phyloP scores from a whole-genome alignment of 2,797 vertebrate genomes.

The Pteropus rufus region DNA sequence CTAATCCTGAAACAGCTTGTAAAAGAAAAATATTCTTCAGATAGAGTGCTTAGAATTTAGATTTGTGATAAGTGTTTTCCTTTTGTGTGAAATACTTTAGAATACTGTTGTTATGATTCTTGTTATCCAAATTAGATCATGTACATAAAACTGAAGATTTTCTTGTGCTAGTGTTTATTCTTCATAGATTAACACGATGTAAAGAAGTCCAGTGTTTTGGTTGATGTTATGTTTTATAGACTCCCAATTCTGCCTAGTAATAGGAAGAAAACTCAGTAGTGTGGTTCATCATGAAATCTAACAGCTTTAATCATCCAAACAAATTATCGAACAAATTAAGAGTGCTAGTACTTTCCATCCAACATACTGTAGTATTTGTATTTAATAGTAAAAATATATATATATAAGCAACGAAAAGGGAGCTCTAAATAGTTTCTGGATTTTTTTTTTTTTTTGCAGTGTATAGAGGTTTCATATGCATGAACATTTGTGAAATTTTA shows the following conservation, averaged over 20 bases:
- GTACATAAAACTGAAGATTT: slow-evolving; percentile 62
- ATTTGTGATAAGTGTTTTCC: slow-evolving; percentile 52
- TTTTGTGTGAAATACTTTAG: slow-evolving; percentile 64
- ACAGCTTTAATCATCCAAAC: slow-evolving; percentile 18
- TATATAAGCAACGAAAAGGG: slow-evolving; percentile 42
- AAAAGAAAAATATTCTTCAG: slow-evolving; percentile 71
- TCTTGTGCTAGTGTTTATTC: slow-evolving; percentile 43
- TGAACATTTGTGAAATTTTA: slow-evolving; percentile 59
- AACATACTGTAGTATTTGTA: slow-evolving; percentile 37
- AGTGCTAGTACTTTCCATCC: slow-evolving; percentile 8
- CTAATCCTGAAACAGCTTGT: slow-evolving; percentile 41
- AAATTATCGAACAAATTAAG: slow-evolving; percentile 60
- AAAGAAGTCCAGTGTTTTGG: background rate
- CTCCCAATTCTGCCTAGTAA: slow-evolving; percentile 20
- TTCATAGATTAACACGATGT: slow-evolving; percentile 41
- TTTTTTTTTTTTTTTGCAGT: slow-evolving; percentile 49
- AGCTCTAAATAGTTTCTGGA: slow-evolving; percentile 49
- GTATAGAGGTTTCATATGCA: slow-evolving; percentile 51
- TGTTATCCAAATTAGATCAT: slow-evolving; percentile 29
- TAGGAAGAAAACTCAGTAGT: slow-evolving; percentile 35
- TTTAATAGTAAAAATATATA: slow-evolving; percentile 25
- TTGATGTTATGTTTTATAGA: slow-evolving; percentile 23
- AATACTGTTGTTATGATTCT: slow-evolving; percentile 1
- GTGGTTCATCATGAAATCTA: slow-evolving; percentile 40
- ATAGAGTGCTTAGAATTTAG: slow-evolving; percentile 75